Conservation (phyloP, 2,888 invertebrate species). For the Encarsia formosa region DNA sequence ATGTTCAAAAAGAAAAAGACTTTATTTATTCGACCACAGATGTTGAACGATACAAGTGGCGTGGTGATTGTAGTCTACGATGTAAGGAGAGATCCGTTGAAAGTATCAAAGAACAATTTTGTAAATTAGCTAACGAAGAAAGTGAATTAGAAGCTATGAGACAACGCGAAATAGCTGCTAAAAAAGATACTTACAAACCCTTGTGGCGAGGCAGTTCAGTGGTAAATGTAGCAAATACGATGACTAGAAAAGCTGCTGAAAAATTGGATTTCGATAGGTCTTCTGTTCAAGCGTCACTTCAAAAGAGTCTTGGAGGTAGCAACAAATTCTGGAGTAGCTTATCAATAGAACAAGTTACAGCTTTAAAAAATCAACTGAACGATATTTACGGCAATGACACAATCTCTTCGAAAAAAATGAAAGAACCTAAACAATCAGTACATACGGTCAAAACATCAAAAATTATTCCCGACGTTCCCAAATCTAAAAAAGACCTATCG, state of each 20-base stretch:
- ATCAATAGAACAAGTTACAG: constrained; percentile 77
- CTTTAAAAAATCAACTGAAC: constrained; percentile 73
- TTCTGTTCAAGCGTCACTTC: constrained; percentile 53
- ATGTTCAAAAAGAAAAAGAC: constrained; percentile 77
- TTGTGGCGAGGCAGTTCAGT: constrained; percentile 82
- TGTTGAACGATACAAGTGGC: constrained; percentile 72
- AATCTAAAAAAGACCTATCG: neutral
- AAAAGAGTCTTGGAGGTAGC: constrained; percentile 62
- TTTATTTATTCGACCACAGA: constrained; percentile 77
- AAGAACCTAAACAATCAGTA: constrained; percentile 7
- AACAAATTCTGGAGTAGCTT: constrained; percentile 78
- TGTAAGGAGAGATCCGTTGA: constrained; percentile 84
- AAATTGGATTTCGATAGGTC: constrained; percentile 46
- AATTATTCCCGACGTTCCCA: neutral
- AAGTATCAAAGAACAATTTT: constrained; percentile 75
- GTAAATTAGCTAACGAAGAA: constrained; percentile 58
- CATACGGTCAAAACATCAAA: no score
- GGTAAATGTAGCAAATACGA: constrained; percentile 69
- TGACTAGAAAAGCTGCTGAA: constrained; percentile 60
- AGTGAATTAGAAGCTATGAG: constrained; percentile 53
- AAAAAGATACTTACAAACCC: constrained; percentile 72
- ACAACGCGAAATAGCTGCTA: constrained; percentile 50
- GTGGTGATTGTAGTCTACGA: constrained; percentile 66
- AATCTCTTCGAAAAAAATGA: constrained; percentile 35
- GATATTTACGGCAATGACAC: constrained; percentile 71